Conservation (phyloP, 2,888 invertebrate species). For the Cryptophagus acutangulus region DNA sequence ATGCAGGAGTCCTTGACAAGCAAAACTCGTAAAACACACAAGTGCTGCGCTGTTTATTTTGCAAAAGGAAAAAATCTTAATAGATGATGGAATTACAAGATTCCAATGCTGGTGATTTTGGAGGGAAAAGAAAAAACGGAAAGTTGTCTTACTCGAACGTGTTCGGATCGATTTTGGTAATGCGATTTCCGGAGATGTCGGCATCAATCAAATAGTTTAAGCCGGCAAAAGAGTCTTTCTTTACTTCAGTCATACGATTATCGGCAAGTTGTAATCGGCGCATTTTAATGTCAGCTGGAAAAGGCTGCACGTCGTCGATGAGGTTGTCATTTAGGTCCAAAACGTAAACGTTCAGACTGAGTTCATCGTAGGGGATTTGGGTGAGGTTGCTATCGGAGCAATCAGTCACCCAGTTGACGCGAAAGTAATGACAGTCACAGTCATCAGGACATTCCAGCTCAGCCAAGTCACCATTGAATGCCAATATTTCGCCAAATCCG, state of each 20-base stretch:
- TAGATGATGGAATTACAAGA: not conserved
- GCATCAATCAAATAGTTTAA: conserved; percentile 65
- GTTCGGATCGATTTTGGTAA: conserved; percentile 60
- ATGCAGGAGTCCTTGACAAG: too few relatives aligned
- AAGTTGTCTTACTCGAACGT: conserved; percentile 57
- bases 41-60: too few relatives aligned
- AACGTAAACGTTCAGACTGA: conserved; percentile 65
- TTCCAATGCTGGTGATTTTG: too few relatives aligned
- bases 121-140: not conserved
- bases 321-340: conserved; percentile 68
- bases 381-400: conserved; percentile 71
- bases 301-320: conserved; percentile 55
- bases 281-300: conserved; percentile 65
- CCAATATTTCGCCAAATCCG: conserved; percentile 14
- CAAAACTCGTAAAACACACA: too few relatives aligned
- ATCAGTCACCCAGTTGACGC: conserved; percentile 73
- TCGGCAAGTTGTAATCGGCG: conserved; percentile 65
- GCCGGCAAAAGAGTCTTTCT: conserved; percentile 59
- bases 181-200: conserved; percentile 64
- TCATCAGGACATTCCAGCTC: conserved; percentile 69
- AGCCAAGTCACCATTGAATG: conserved; percentile 59
- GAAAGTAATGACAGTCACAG: conserved; percentile 71
- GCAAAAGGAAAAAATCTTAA: conserved; percentile 8
- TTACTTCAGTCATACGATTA: conserved; percentile 58
- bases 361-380: conserved; percentile 62